Base-by-base conservation (phyloP, 1,140 invertebrate genomes). In the Drosophila pallidifrons region DNA sequence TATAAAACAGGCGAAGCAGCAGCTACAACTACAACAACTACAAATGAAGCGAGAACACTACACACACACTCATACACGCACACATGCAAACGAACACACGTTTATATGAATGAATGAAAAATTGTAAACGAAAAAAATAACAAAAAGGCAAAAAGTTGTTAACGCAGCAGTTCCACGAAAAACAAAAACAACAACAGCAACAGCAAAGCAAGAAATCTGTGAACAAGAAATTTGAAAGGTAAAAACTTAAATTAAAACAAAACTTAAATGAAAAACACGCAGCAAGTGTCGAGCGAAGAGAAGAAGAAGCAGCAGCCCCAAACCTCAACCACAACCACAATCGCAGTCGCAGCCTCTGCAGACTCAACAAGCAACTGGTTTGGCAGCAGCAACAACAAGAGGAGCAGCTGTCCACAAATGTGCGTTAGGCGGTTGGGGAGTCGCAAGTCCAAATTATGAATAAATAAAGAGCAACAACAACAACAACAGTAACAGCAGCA, bases 91-190 rank as follows among this genome's bases (percentile, higher is more conserved):
- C 38, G 59, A 55, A 72, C 52, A 73, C 59, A 51, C 51, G 58
- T 57, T 51, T 75, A 73, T 60, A 75, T 85, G 85, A 86, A 86
- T 85, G 81, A 86, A 86, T 89, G 85, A 89, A 89, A 88, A 83
- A 89, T 88, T 83, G 83, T 88, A 83, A 81, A 79, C 75, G 77
- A 64, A 61, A 58, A 58, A 69, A 73, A 52, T 61, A 75, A 51
- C 68, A 78, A 69, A 66, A 69, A 75, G 58, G 47, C 67, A 79
- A 79, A 81, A 86, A 75, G 77, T 88, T 88, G 85, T 88, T 88
- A 88, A 89, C 85, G 85, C 85, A 90, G 85, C 85, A 89, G 43
- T 88, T 88, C 85, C 85, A 89, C 77, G 85, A 88, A 81, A 69
- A 74, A 54, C 75, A 68, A 55, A 85, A 88, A 81, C 66, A 81